These are phyloP conservation scores for Cancer borealis DNA, from an alignment of 2,888 invertebrate species.

Conservation along the genomic window DNA sequence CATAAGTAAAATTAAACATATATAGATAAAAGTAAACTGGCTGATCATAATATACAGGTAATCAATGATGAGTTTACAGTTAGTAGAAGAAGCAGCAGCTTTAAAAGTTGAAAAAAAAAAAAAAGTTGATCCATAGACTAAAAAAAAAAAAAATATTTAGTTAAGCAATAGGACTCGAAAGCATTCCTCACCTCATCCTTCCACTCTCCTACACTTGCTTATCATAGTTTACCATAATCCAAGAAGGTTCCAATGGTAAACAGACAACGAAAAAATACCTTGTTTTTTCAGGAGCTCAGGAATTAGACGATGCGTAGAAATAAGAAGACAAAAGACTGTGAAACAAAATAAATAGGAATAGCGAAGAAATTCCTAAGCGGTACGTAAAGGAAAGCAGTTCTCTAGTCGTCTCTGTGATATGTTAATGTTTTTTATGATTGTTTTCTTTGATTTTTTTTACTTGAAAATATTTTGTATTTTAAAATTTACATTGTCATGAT, in stretches of 20 bases:
- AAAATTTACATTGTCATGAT: neutral
- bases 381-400: conserved; percentile 71
- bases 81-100: neutral
- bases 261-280: neutral
- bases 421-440: neutral
- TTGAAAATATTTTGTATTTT: neutral
- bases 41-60: neutral
- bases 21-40: neutral
- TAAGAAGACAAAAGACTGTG: neutral
- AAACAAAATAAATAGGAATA: neutral
- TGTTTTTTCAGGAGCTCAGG: neutral
- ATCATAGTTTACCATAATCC: neutral
- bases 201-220: neutral
- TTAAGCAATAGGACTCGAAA: neutral
- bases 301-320: neutral
- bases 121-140: neutral
- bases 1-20: neutral
- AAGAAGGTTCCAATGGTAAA: neutral
- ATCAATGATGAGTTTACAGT: neutral
- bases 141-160: neutral
- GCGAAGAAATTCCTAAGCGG: neutral
- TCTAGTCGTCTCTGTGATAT: conserved; percentile 71
- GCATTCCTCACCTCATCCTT: neutral
- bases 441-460: conserved; percentile 6
- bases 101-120: neutral